Conservation (phyloP, 2,113 vertebrate genomes). For the Xiphophorus maculatus region DNA sequence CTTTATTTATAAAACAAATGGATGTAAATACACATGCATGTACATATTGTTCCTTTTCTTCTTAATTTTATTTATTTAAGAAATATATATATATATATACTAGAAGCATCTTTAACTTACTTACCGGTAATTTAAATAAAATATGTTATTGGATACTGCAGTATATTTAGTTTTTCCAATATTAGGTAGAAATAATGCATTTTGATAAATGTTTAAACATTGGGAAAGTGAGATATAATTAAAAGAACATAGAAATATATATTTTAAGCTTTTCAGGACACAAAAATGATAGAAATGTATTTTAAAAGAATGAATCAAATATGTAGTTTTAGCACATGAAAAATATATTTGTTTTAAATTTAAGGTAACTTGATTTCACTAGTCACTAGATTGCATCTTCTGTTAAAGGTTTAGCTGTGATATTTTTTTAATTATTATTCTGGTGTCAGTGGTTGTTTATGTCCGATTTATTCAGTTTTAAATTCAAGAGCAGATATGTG, state of each 20-base stretch:
- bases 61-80: no score
- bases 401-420: not conserved
- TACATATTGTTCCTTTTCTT: no score
- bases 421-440: not conserved
- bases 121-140: no score
- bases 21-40: no score
- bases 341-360: no score
- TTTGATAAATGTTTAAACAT: not conserved
- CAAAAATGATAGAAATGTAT: not conserved
- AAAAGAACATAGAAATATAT: not conserved
- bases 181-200: not conserved
- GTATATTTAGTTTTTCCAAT: not conserved
- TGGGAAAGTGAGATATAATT: not conserved
- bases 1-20: no score
- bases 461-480: conserved; percentile 20
- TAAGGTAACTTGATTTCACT: no score
- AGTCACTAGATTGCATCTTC: no score
- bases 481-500: conserved; percentile 25
- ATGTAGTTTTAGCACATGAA: not conserved
- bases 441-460: not conserved
- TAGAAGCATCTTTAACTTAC: not conserved
- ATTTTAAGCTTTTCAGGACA: not conserved
- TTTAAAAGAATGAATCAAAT: not conserved
- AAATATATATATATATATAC: not conserved
- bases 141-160: no score